Base-by-base conservation (phyloP, 2,113 vertebrate genomes). In the Cricetomys ansorgei region DNA sequence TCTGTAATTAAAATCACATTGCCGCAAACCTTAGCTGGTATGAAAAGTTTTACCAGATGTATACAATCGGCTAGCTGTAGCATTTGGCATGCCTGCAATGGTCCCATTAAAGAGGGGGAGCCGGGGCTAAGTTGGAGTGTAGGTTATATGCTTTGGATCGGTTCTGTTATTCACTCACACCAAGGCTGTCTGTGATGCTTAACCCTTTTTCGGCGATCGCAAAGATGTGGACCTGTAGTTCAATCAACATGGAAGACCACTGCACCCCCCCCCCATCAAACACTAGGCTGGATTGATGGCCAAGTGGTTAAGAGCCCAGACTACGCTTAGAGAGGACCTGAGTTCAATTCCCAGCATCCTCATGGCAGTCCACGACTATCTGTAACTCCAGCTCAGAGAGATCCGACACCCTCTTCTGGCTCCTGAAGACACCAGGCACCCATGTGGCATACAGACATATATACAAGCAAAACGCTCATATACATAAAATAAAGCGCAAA, bases 1-100 rank as follows among this genome's bases (percentile, higher is more conserved):
- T 94, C 88, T 77, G 79, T 97, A 97, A 98, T 98, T 98, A 98
- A 97, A 98, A 93, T 97, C 98, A 97, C 83, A 97, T 73, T 67
- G 96, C 84, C 15, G 88, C 91, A 72, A 97, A 98, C 1, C 70
- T 23, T 95, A 91, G 96, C 83, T 67, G 97, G 62, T 67, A 97
- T 53, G 94, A 94, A 98, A 97, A 97, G 96, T 64, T 85, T 96
- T 96, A 83, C 98, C 92, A 93, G 97, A 97, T 96, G n/a, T 97
- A 93, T 91, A 93, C 97, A 55, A 43, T 86, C 91, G 94, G 93
- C 96, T 95, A 87, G 89, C 77, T 98, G 97, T 84, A 98, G 98
- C 92, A 95, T 90, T 93, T 97, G 98, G 98, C 98, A 96, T 55
- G 94, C 73, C 96, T 95, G 87, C 84, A 86, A 67, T 3, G 69